Evolutionary conservation across 2,888 invertebrate genomes (phyloP).

Genomic region (Eudiplozoon nipponicum): DNA sequence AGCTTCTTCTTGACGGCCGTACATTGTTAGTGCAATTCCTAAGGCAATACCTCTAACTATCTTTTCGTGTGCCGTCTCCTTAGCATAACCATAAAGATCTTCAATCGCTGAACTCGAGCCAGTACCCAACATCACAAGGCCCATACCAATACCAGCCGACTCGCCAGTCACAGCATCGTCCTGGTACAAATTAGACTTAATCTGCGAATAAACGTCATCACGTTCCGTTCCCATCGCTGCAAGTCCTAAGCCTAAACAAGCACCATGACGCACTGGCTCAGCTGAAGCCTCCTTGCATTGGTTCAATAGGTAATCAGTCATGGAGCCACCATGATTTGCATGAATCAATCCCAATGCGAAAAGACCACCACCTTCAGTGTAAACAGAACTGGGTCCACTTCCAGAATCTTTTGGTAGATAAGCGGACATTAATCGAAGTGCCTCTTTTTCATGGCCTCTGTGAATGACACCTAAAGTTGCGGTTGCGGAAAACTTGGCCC

Average conservation of each 20-base stretch:
- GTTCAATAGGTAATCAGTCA: constrained; percentile 53
- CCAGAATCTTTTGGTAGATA: constrained; percentile 77
- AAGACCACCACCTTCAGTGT: constrained; percentile 31
- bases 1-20: constrained; percentile 73
- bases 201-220: constrained; percentile 43
- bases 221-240: constrained; percentile 86
- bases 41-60: constrained; percentile 78
- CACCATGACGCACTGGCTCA: constrained; percentile 71
- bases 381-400: constrained; percentile 35
- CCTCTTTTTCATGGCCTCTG: constrained; percentile 78
- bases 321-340: constrained; percentile 79
- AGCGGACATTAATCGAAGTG: constrained; percentile 76
- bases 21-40: constrained; percentile 79
- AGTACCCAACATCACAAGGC: constrained; percentile 88
- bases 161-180: constrained; percentile 96
- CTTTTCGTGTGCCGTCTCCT: constrained; percentile 87
- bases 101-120: constrained; percentile 54
- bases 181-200: constrained; percentile 77
- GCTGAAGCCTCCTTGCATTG: constrained; percentile 65
- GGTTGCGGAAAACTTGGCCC: constrained; percentile 93
- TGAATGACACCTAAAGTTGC: constrained; percentile 88
- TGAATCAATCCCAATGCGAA: constrained; percentile 80
- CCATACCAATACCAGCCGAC: constrained; percentile 92
- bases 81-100: constrained; percentile 63
- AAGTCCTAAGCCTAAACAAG: constrained; percentile 70